phyloP scores from a whole-genome alignment of 2,888 invertebrate species.

The Cephus pulcher region DNA sequence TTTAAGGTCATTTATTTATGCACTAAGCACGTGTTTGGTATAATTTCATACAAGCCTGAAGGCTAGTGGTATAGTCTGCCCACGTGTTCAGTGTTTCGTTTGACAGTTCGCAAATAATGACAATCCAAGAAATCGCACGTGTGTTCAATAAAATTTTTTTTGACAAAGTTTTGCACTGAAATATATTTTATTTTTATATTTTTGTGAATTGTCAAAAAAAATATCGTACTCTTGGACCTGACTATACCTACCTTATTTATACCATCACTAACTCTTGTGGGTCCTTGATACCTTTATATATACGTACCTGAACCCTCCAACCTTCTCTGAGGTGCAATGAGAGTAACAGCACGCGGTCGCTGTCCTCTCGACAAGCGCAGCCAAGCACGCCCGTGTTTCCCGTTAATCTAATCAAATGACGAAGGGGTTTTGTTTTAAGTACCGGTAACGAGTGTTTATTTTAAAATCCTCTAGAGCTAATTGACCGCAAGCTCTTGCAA shows the following conservation, averaged over 20 bases:
- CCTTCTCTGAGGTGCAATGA: not conserved
- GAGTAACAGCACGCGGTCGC: not conserved
- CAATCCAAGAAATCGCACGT: too few relatives aligned
- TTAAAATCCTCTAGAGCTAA: slow-evolving; percentile 53
- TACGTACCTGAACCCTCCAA: not conserved
- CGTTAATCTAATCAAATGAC: slow-evolving; percentile 47
- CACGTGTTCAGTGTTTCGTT: too few relatives aligned
- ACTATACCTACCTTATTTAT: not conserved
- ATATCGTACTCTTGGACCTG: too few relatives aligned
- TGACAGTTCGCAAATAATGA: too few relatives aligned
- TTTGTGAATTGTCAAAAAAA: too few relatives aligned
- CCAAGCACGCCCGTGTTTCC: not conserved
- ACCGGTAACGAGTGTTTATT: slow-evolving; percentile 58
- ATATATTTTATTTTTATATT: too few relatives aligned
- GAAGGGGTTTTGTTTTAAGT: slow-evolving; percentile 51
- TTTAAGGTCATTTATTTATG: not conserved
- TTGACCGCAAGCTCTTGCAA: slow-evolving; percentile 50
- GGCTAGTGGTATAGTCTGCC: not conserved
- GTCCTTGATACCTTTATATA: not conserved
- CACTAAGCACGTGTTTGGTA: not conserved
- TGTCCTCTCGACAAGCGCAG: not conserved
- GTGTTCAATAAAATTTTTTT: too few relatives aligned
- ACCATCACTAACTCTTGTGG: too few relatives aligned
- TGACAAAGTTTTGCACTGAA: too few relatives aligned
- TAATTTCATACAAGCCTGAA: not conserved